Conservation (phyloP, 2,113 vertebrate species). For the Peromyscus leucopus region DNA sequence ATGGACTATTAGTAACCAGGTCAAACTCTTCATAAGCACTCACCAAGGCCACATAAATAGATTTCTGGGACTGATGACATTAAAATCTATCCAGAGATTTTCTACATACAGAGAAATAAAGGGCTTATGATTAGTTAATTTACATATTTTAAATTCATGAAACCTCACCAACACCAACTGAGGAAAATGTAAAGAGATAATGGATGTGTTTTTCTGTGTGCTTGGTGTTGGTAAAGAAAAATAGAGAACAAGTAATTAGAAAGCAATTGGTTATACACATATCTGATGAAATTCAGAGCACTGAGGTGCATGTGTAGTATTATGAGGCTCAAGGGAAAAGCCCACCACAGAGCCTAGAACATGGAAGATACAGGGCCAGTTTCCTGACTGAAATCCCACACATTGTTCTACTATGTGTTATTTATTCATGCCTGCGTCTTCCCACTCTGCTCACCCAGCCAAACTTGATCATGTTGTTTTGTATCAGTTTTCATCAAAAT, state of each 20-base stretch:
- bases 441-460: not conserved
- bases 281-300: slow-evolving; percentile 13
- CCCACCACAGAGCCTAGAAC: not conserved
- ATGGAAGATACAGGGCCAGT: no score
- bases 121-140: not conserved
- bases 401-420: not conserved
- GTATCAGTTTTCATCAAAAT: not conserved
- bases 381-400: not conserved
- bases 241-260: not conserved
- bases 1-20: slow-evolving; percentile 7
- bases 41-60: not conserved
- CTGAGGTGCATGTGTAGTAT: not conserved
- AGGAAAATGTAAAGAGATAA: not conserved
- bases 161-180: not conserved
- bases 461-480: not conserved
- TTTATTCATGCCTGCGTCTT: not conserved
- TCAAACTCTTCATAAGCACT: not conserved
- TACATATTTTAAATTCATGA: slow-evolving; percentile 14
- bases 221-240: not conserved
- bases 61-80: not conserved
- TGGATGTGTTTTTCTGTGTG: not conserved
- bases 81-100: slow-evolving; percentile 50
- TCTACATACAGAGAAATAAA: slow-evolving; percentile 18
- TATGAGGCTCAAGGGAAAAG: not conserved
- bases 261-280: not conserved